phyloP scores from a whole-genome alignment of 2,113 vertebrate species.

The Gallinago jamesoni region DNA sequence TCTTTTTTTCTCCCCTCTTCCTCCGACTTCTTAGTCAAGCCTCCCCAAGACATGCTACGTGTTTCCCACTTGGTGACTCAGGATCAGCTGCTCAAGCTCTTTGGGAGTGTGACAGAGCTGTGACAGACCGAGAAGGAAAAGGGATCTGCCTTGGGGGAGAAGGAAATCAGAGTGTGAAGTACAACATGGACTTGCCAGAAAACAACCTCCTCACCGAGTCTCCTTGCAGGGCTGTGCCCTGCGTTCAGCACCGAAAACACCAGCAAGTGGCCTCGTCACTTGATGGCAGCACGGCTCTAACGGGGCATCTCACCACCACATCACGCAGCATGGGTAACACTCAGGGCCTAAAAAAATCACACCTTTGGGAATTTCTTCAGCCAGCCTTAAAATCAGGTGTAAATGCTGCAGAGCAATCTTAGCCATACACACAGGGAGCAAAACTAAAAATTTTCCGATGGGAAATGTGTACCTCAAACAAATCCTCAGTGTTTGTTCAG shows the following conservation, averaged over 20 bases:
- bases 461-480: neutral
- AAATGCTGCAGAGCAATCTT: neutral
- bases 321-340: neutral
- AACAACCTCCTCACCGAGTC: neutral
- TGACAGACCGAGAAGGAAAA: neutral
- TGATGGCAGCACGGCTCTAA: neutral
- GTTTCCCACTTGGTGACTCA: slow-evolving; percentile 20
- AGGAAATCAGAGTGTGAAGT: neutral
- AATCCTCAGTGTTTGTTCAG: neutral
- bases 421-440: neutral
- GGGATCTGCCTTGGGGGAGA: neutral
- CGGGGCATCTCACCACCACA: neutral
- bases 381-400: neutral
- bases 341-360: neutral
- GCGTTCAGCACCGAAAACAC: neutral
- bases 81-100: slow-evolving; percentile 22
- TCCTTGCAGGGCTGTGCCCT: neutral
- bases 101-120: neutral
- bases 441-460: neutral
- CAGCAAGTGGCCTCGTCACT: neutral
- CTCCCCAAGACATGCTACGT: neutral
- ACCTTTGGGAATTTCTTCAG: neutral
- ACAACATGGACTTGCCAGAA: neutral
- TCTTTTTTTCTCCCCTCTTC: neutral
- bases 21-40: neutral